phyloP scores from a whole-genome alignment of 2,113 vertebrate genomes.

The Speoplatyrhinus poulsoni region DNA sequence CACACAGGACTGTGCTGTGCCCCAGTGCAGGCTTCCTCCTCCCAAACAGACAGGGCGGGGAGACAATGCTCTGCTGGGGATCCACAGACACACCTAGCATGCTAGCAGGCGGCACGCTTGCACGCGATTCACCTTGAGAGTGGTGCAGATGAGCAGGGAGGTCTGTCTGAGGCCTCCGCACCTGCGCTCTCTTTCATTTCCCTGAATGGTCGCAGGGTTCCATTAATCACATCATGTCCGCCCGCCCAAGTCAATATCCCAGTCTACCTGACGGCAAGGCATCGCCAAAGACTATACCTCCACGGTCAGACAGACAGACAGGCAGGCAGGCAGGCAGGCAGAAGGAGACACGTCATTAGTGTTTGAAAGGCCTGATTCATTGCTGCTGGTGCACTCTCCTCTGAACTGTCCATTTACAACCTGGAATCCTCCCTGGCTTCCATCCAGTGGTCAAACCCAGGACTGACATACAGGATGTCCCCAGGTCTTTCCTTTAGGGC shows the following conservation, averaged over 20 bases:
- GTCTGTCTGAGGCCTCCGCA: neutral
- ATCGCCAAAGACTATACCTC: slow-evolving; percentile 36
- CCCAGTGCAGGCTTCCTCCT: slow-evolving; percentile 37
- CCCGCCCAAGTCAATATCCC: slow-evolving; percentile 40
- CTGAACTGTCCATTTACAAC: too few species aligned
- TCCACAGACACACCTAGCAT: slow-evolving; percentile 39
- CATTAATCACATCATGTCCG: slow-evolving; percentile 14
- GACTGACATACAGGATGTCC: neutral
- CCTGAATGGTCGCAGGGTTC: neutral
- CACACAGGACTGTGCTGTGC: slow-evolving; percentile 31
- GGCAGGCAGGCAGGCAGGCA: neutral
- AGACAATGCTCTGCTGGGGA: slow-evolving; percentile 45
- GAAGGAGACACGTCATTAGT: slow-evolving; percentile 29
- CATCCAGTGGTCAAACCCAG: too few species aligned
- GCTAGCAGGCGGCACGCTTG: slow-evolving; percentile 33
- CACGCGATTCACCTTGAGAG: slow-evolving; percentile 9
- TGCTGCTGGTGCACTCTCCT: slow-evolving; percentile 16
- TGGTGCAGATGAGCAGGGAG: neutral
- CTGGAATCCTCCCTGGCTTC: too few species aligned
- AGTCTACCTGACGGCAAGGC: slow-evolving; percentile 43
- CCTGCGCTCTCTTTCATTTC: neutral
- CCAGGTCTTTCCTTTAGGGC: neutral
- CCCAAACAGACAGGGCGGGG: slow-evolving; percentile 36
- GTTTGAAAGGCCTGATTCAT: slow-evolving; percentile 37
- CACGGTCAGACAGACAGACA: slow-evolving; percentile 34